Evolutionary conservation across 35 echinoderm and acorn worm genomes (phyloP).

Genomic region (Chiridota heheva): DNA sequence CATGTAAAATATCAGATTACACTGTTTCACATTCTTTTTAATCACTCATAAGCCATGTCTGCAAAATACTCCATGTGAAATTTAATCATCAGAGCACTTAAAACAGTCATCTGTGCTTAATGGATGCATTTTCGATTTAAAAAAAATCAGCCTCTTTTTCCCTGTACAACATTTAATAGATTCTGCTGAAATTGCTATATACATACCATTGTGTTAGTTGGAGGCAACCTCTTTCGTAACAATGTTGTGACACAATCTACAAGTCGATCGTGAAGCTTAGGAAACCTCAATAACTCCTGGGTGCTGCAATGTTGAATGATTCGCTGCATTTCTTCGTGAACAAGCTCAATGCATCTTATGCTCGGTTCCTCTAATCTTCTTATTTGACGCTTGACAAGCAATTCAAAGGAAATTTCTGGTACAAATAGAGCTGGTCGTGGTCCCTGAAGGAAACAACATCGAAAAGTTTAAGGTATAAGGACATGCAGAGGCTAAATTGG

Average conservation of each 20-base stretch:
- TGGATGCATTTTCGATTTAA: too few species aligned
- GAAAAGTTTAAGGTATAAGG: too few species aligned
- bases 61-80: too few species aligned
- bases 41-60: too few species aligned
- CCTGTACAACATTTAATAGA: too few species aligned
- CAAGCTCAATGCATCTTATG: constrained; percentile 88
- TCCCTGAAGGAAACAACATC: constrained; percentile 45
- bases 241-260: constrained; percentile 83
- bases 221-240: constrained; percentile 65
- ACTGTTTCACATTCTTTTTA: too few species aligned
- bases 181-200: too few species aligned
- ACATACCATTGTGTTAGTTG: constrained; percentile 96
- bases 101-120: too few species aligned
- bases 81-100: too few species aligned
- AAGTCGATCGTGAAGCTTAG: constrained; percentile 84
- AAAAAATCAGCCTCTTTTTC: too few species aligned
- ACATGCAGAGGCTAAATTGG: background rate
- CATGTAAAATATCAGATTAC: too few species aligned
- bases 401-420: constrained; percentile 96
- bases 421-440: constrained; percentile 98
- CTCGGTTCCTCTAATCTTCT: constrained; percentile 91
- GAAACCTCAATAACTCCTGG: constrained; percentile 88
- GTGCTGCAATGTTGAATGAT: constrained; percentile 97
- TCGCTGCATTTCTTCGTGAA: constrained; percentile 98
- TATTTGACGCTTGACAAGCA: constrained; percentile 93